These are phyloP conservation scores for Acanthacorydalis orientalis DNA, from an alignment of 2,888 invertebrate species.

Conservation along the genomic window DNA sequence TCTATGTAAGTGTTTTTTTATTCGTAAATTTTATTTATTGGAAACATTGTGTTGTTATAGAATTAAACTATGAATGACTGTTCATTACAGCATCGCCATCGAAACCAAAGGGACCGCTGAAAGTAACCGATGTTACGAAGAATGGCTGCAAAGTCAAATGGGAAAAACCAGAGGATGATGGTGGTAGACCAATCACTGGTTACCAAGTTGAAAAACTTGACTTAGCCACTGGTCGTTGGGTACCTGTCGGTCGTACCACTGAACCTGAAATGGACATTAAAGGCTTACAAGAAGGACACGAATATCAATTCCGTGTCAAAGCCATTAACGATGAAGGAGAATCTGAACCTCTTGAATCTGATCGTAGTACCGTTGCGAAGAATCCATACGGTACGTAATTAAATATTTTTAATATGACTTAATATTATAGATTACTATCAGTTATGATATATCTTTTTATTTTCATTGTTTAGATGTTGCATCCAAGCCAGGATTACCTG, in stretches of 20 bases:
- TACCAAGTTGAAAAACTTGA: conserved; percentile 91
- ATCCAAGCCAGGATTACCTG: conserved; percentile 74
- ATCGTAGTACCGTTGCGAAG: conserved; percentile 75
- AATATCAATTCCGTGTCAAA: conserved; percentile 86
- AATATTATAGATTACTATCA: not conserved
- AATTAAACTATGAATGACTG: not conserved
- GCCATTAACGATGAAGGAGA: conserved; percentile 92
- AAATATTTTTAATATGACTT: not conserved
- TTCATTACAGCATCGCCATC: conserved; percentile 48
- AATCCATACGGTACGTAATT: conserved; percentile 71
- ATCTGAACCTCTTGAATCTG: conserved; percentile 87
- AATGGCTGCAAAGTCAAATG: conserved; percentile 79
- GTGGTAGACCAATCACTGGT: conserved; percentile 82
- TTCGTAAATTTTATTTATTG: not conserved
- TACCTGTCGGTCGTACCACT: conserved; percentile 74
- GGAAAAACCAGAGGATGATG: conserved; percentile 90
- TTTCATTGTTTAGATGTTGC: conserved; percentile 41
- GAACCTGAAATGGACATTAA: conserved; percentile 78
- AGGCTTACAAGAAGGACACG: conserved; percentile 79
- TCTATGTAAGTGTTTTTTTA: conserved; percentile 31
- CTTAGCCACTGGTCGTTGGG: conserved; percentile 80
- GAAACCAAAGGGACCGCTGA: conserved; percentile 77
- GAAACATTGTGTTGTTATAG: not conserved
- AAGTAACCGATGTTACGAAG: conserved; percentile 77
- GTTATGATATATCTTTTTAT: not conserved